These are phyloP conservation scores for Pipistrellus pipistrellus DNA, from an alignment of 2,797 vertebrate species.

Conservation along the genomic window DNA sequence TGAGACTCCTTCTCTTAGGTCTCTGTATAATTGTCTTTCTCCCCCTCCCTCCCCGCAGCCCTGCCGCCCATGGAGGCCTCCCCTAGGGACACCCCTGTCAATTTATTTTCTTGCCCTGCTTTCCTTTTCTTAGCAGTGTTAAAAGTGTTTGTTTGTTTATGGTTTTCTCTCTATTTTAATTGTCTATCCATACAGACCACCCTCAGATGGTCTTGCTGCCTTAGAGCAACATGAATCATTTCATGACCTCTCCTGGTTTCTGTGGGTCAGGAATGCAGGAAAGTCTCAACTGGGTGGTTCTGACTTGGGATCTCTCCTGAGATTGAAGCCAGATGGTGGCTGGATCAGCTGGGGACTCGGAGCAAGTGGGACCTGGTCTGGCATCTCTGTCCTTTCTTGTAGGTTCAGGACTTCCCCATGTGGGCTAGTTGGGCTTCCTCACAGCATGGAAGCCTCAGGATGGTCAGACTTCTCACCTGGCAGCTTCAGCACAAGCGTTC, in stretches of 20 bases:
- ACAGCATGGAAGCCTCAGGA: not conserved
- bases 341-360: not conserved
- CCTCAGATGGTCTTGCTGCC: not conserved
- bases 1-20: not conserved
- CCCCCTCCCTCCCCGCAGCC: too few relatives aligned
- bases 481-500: not conserved
- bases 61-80: not conserved
- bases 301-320: rapidly evolving
- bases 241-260: not conserved
- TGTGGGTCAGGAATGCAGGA: not conserved
- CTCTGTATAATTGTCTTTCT: not conserved
- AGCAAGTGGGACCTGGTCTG: not conserved
- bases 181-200: not conserved
- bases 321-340: not conserved
- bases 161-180: not conserved
- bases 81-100: not conserved
- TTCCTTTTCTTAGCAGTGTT: constrained; percentile 11
- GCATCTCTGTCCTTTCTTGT: not conserved
- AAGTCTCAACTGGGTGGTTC: not conserved
- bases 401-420: not conserved
- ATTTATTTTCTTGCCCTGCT: not conserved
- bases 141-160: not conserved
- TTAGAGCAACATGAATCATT: not conserved
- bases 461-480: not conserved
- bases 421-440: not conserved